Base-by-base conservation (phyloP, 1,140 invertebrate genomes). In the Drosophila parvula region DNA sequence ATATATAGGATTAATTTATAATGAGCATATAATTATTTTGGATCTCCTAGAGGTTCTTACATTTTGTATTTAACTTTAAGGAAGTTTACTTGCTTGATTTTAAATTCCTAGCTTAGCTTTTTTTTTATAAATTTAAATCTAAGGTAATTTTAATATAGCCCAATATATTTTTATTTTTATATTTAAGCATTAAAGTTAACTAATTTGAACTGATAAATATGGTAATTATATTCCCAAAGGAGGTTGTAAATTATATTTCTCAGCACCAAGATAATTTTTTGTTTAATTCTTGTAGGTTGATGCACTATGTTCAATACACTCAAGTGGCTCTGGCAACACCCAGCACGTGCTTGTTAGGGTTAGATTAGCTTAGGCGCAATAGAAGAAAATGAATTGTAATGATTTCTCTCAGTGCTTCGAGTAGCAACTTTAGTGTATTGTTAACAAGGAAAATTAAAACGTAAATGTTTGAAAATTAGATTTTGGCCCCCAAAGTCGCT, bases 381-480 rank as follows among this genome's bases (percentile, higher is more conserved):
- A 22, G 22, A 3, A 22, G 22, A 2, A 22, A 1, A 3, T 22
- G 3, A 22, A 22, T 22, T 3, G 3, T 22, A 22, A 1, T 1
- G 14, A 18, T n/a, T 58, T 22, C 12, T 59, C 30, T 3, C 14
- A 18, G 50, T 55, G 40, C 16, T 14, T 0, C 1, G 5, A n/a
- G 41, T n/a, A n/a, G 43, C 16, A 6, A 10, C 5, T 12, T 73
- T 79, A 68, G 65, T 73, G 78, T 77, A 75, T 88, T 88, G 82
- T 84, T 81, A 88, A 90, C 88, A 90, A 84, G 80, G 78, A 81
- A 78, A 89, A 90, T 90, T 81, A 88, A 86, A 90, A 84, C 80
- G 83, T 80, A 90, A 90, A 90, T 90, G 88, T 90, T 90, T 81
- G 88, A 76, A 90, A 90, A 90, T 90, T 90, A 85, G 88, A 90